Conservation (phyloP, 1,140 invertebrate species). For the Drosophila melanica region DNA sequence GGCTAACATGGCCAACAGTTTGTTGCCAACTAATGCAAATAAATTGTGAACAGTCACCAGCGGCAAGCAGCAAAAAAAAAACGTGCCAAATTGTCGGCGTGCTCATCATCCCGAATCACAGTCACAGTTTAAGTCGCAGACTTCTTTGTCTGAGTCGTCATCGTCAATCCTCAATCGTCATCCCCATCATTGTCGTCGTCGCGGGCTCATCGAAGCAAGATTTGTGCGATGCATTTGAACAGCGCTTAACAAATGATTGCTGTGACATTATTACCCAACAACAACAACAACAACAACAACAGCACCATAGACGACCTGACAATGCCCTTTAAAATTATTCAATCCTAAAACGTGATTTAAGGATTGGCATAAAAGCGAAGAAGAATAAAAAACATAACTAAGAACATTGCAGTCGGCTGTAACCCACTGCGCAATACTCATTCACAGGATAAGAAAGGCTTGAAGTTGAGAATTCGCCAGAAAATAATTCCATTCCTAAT, state of each 20-base stretch:
- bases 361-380: not conserved
- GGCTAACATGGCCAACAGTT: slow-evolving; percentile 16
- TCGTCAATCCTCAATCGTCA: slow-evolving; percentile 31
- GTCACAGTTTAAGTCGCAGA: slow-evolving; percentile 5
- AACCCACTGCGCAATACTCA: no score
- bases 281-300: slow-evolving; percentile 22
- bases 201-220: slow-evolving; percentile 11
- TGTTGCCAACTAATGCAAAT: slow-evolving; percentile 76
- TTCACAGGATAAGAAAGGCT: no score
- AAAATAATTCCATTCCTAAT: no score
- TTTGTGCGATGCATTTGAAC: slow-evolving; percentile 34
- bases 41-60: slow-evolving; percentile 68
- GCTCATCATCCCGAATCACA: slow-evolving; percentile 40
- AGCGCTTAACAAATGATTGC: slow-evolving; percentile 51
- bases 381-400: no score
- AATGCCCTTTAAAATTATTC: slow-evolving; percentile 17
- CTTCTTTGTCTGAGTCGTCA: not conserved
- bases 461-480: no score
- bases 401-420: no score
- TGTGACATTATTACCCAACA: slow-evolving; percentile 44
- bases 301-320: not conserved
- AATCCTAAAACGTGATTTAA: no score
- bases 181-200: slow-evolving; percentile 30
- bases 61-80: slow-evolving; percentile 14
- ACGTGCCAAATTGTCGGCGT: slow-evolving; percentile 24